Evolutionary conservation across 2,797 vertebrate genomes (phyloP), one percentile per base, ranked within the genome.

Genomic region (Parauchenoglanis punctatus): DNA sequence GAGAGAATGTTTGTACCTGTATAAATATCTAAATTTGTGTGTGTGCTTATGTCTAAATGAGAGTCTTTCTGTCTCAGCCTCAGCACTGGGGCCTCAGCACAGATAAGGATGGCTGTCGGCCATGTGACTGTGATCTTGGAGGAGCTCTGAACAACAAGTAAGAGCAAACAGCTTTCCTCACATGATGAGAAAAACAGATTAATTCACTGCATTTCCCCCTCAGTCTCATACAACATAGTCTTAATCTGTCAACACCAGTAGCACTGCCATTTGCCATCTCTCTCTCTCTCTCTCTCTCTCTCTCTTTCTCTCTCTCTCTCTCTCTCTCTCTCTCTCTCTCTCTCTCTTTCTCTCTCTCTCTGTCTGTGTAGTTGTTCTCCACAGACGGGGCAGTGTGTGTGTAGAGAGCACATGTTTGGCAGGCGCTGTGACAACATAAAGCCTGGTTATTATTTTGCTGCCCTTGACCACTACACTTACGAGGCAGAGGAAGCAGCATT

Each of bases 31-130:
- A 25, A 28, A 70, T 6, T 68, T 81, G 44, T 40, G 23, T 82
- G 68, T 86, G 56, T 85, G 72, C 75, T 46, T 63, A 20, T 83
- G n/a, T 31, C 3, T 52, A 31, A 83, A 67, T 83, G 7, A 52
- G 40, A 46, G 44, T 18, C 15, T 92, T 91, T 90, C 18, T 93
- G 90, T 85, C 81, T n/a, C 90, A 99, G 98, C 96, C 97, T 13
- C 94, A 98, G 92, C 96, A 99, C 90, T 99, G 98, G 98, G 98
- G 98, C 76, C 93, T 99, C 85, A 97, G 97, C 92, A 97, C 97
- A 0, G 97, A 98, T 93, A 96, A 98, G 95, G 97, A 99, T 20
- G 98, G 98, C 61, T 99, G 98, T 93, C 96, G 96, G 86, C 93
- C 97, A 0, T 99, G 98, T 35, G 97, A 99, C 93, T 99, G 98